Conservation (phyloP, 2,797 vertebrate species). For the Muscicapa striata region DNA sequence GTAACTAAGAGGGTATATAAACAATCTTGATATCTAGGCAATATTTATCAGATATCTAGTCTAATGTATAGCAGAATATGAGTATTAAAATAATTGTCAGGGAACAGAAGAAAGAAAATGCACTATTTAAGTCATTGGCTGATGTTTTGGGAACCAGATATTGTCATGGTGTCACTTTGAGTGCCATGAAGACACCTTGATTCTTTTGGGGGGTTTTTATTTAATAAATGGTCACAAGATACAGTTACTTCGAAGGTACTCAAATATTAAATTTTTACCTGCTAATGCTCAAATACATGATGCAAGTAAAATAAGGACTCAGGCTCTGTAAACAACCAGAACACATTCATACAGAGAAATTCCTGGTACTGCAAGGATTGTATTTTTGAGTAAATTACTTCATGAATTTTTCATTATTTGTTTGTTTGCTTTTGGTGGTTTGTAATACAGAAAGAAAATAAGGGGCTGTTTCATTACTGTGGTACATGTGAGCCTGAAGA, state of each 20-base stretch:
- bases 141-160: neutral
- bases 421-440: neutral
- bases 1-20: neutral
- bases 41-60: neutral
- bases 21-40: neutral
- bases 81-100: neutral
- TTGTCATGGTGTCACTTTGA: neutral
- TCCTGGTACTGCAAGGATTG: neutral
- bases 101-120: neutral
- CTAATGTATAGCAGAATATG: neutral
- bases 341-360: neutral
- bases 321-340: neutral
- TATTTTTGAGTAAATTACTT: neutral
- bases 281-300: neutral
- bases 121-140: neutral
- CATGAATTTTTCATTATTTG: neutral
- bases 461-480: neutral
- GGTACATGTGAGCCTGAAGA: neutral
- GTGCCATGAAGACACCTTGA: neutral
- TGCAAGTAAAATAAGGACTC: neutral
- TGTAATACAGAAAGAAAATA: neutral
- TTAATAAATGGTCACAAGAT: neutral
- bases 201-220: rapidly evolving
- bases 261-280: neutral
- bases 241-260: neutral